Conservation (phyloP, 2,888 invertebrate species). For the Nomada fucata region DNA sequence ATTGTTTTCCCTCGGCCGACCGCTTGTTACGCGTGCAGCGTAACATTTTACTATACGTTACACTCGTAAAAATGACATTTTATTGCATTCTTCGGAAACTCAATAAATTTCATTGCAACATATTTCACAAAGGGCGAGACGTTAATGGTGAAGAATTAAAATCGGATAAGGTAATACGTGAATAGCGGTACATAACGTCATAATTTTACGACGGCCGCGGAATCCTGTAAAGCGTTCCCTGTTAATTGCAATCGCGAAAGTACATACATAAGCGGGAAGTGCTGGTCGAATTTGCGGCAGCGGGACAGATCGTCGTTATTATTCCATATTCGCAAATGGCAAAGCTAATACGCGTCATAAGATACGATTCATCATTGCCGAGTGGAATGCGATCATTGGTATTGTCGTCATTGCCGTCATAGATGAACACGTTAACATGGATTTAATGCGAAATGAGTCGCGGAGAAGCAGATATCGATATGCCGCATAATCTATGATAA, state of each 20-base stretch:
- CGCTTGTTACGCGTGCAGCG: neutral
- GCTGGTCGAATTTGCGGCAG: neutral
- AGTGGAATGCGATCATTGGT: conserved; percentile 43
- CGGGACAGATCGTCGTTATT: neutral
- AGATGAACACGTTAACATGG: conserved; percentile 40
- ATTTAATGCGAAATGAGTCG: conserved; percentile 41
- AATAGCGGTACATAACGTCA: neutral
- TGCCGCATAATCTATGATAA: conserved; percentile 39
- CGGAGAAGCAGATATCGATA: conserved; percentile 42
- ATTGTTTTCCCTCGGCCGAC: neutral
- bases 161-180: neutral
- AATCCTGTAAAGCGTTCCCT: neutral
- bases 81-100: neutral
- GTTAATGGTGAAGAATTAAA: neutral
- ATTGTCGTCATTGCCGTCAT: conserved; percentile 40
- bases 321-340: conserved; percentile 42
- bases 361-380: conserved; percentile 49
- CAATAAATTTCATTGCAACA: neutral
- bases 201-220: neutral
- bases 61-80: neutral
- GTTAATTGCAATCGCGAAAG: conserved; percentile 30
- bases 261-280: conserved; percentile 6
- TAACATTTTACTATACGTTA: neutral
- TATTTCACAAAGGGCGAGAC: neutral
- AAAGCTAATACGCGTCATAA: conserved; percentile 33